Evolutionary conservation across 37 sponge, comb jelly and placozoan species (phyloP).

Genomic region (Ephydatia muelleri): DNA sequence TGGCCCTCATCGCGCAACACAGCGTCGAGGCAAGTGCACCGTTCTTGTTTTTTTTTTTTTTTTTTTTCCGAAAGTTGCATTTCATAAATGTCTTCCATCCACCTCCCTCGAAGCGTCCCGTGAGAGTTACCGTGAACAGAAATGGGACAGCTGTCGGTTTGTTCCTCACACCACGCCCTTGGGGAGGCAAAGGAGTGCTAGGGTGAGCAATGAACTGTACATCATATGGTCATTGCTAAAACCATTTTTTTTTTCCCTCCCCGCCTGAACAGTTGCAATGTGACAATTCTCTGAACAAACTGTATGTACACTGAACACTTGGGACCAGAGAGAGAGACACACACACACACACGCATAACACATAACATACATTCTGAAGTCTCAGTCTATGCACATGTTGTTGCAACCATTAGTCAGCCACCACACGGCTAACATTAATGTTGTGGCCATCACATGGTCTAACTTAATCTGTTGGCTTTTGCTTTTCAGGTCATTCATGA

Average conservation of each 20-base stretch:
- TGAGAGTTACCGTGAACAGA: conserved; percentile 69
- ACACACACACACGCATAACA: background rate
- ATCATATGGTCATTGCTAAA: background rate
- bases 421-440: background rate
- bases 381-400: background rate
- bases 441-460: background rate
- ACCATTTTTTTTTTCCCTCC: background rate
- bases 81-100: too few species aligned
- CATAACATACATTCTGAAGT: background rate
- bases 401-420: background rate
- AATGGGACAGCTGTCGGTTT: conserved; percentile 24
- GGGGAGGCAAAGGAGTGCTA: conserved; percentile 81
- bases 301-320: background rate
- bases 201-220: conserved; percentile 49
- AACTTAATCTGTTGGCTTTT: conserved; percentile 2
- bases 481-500: background rate
- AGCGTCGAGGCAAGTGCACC: conserved; percentile 62
- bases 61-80: background rate
- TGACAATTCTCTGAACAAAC: background rate
- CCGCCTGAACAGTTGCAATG: background rate
- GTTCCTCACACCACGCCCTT: conserved; percentile 62
- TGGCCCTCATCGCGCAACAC: conserved; percentile 78
- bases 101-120: conserved; percentile 57
- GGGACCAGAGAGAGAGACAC: background rate
- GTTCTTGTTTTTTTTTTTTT: background rate